These are phyloP conservation scores for Ormyrus rosae DNA, from an alignment of 2,888 invertebrate species.

Conservation along the genomic window DNA sequence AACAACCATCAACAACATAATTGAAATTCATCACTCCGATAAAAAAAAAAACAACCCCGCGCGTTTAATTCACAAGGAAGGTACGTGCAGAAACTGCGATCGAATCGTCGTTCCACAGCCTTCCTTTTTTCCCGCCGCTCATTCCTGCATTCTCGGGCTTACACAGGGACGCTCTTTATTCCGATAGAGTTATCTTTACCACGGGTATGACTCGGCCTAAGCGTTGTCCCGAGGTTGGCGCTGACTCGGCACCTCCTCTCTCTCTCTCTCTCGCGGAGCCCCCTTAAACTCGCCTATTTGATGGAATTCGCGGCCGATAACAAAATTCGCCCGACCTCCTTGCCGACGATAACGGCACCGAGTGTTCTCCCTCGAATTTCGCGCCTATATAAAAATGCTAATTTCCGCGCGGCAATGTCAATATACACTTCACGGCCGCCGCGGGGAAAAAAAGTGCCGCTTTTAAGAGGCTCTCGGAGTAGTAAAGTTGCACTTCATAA, in stretches of 20 bases:
- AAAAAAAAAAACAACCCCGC: background rate
- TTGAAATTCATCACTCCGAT: too few species aligned
- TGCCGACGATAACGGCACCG: too few species aligned
- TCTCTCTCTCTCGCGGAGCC: conserved; percentile 6
- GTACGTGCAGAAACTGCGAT: conserved; percentile 12
- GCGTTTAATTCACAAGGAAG: background rate
- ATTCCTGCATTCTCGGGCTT: background rate
- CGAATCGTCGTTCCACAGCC: conserved; percentile 27
- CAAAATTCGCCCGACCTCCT: too few species aligned
- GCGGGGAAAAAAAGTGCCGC: too few species aligned
- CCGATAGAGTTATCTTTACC: conserved; percentile 66
- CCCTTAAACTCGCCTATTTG: conserved; percentile 44
- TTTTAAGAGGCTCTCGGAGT: too few species aligned
- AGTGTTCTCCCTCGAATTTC: too few species aligned
- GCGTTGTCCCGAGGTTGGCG: conserved; percentile 25
- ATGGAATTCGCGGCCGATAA: conserved; percentile 31
- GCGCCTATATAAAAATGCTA: too few species aligned
- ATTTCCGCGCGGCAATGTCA: too few species aligned
- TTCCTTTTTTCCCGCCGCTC: conserved; percentile 24
- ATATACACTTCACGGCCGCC: too few species aligned
- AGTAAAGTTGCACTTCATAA: too few species aligned
- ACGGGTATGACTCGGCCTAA: conserved; percentile 59
- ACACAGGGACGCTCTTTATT: conserved; percentile 55
- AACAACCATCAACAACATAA: too few species aligned
- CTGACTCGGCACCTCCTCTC: conserved; percentile 34